These are phyloP conservation scores for Aleiodes alternator DNA, from an alignment of 2,888 invertebrate genomes.

Conservation along the genomic window DNA sequence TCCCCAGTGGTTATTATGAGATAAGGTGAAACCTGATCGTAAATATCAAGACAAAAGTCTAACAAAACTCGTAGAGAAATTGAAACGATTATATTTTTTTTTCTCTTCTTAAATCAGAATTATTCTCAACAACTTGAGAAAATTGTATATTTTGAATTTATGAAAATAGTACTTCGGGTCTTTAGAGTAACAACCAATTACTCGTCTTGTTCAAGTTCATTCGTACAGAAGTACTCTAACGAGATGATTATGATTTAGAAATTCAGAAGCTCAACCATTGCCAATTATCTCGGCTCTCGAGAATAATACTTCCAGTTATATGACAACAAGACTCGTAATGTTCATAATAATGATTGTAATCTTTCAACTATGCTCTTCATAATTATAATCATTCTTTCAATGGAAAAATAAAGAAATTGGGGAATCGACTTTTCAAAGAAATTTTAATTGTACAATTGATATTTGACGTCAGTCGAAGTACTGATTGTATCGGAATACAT, in stretches of 20 bases:
- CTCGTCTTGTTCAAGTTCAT: slow-evolving; percentile 13
- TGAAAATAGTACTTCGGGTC: slow-evolving; percentile 11
- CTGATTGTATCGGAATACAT: slow-evolving; percentile 24
- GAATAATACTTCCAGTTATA: not conserved
- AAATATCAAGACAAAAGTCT: slow-evolving; percentile 36
- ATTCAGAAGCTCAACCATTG: slow-evolving; percentile 63
- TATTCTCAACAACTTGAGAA: slow-evolving; percentile 23
- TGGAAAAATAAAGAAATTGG: too few relatives aligned
- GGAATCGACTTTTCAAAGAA: too few relatives aligned
- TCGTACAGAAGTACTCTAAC: not conserved
- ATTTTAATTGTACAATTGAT: not conserved
- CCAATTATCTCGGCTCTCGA: slow-evolving; percentile 61
- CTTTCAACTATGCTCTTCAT: too few relatives aligned
- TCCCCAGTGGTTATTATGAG: slow-evolving; percentile 23
- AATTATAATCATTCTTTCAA: too few relatives aligned
- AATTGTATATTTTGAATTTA: slow-evolving; percentile 18
- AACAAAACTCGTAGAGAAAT: not conserved
- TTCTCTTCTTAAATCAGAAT: slow-evolving; percentile 5
- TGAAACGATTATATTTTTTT: slow-evolving; percentile 17
- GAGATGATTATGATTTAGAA: slow-evolving; percentile 45
- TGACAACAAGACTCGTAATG: not conserved
- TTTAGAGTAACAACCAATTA: slow-evolving; percentile 37
- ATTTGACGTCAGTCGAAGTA: slow-evolving; percentile 1
- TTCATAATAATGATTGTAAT: not conserved
- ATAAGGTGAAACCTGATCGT: slow-evolving; percentile 43